Evolutionary conservation across 2,113 vertebrate species (phyloP), one percentile per base, ranked within the genome.

Genomic region (Phoxinus phoxinus): DNA sequence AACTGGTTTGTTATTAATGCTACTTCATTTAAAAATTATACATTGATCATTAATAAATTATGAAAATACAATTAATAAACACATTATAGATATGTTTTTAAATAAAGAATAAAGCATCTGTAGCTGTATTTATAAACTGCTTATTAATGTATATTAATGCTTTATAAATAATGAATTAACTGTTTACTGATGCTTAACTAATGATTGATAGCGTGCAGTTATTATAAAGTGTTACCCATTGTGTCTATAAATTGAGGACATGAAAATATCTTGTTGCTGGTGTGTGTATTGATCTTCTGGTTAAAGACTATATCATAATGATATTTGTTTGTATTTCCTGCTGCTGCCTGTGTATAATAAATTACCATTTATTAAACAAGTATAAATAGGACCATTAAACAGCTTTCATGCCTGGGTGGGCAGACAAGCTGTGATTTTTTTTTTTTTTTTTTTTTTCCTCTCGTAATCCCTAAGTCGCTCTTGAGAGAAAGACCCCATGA

Each of bases 391-490:
- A 32, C 35, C 65, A 79, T 84, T 84, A 84, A 63, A 23, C 15
- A 23, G 23, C 37, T 51, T 80, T 32, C 30, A 19, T 41, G 81
- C 15, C 82, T 84, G 56, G 27, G 65, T 58, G 58, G 41, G 27
- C n/a, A 84, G 59, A 73, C 83, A 74, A 63, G 73, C 73, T 37
- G 7, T 79, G 63, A 74, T 71, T 71, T 67, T 35, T 35, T 35
- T 30, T 37, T 21, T 37, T 37, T 21, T 37, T 71, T 35, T 69
- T n/a, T 87, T 58, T 61, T 84, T 35, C 6, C 25, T 73, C 53
- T 87, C 84, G 58, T 44, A 84, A 74, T 84, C 27, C n/a, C 53
- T 84, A 81, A 67, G 73, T 81, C n/a, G 44, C 35, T 75, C 9
- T 3, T 71, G 75, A 41, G 56, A 81, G 13, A 37, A 81, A 84